Evolutionary conservation across 2,113 vertebrate species (phyloP).

Genomic region (Chaetorhynchus papuensis): DNA sequence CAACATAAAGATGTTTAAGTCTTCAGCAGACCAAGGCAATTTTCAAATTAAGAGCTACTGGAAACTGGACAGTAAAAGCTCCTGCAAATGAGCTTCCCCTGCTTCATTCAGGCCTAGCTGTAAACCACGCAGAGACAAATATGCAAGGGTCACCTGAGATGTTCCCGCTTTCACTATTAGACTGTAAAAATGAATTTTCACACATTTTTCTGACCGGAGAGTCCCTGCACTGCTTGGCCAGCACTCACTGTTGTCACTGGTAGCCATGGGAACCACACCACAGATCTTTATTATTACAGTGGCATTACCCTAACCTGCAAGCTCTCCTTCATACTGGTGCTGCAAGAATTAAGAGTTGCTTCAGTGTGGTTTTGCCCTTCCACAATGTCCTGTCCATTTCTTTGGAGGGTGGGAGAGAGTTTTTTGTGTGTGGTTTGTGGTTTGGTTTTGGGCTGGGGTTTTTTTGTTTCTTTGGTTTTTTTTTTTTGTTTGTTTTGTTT

Average conservation of each 20-base stretch:
- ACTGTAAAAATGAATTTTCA: not conserved
- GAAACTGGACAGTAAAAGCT: not conserved
- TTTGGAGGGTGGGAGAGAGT: accelerated
- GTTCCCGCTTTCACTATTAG: not conserved
- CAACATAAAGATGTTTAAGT: not conserved
- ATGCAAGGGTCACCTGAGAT: not conserved
- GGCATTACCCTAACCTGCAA: not conserved
- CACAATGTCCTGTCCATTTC: not conserved
- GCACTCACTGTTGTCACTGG: not conserved
- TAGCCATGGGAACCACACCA: not conserved
- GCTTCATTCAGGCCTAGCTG: not conserved
- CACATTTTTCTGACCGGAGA: not conserved
- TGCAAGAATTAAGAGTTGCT: not conserved
- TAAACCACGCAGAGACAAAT: not conserved
- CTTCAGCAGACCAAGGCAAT: not conserved
- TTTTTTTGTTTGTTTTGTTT: not conserved
- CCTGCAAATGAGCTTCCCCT: not conserved
- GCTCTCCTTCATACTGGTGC: not conserved
- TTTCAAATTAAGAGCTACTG: not conserved
- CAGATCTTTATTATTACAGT: not conserved
- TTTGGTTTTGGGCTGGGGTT: not conserved
- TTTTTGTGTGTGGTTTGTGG: not conserved
- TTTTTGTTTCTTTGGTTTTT: not conserved
- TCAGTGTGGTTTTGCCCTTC: not conserved
- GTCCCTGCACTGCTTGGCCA: not conserved